phyloP scores from a whole-genome alignment of 2,113 vertebrate species.

The Hemibagrus wyckioides region DNA sequence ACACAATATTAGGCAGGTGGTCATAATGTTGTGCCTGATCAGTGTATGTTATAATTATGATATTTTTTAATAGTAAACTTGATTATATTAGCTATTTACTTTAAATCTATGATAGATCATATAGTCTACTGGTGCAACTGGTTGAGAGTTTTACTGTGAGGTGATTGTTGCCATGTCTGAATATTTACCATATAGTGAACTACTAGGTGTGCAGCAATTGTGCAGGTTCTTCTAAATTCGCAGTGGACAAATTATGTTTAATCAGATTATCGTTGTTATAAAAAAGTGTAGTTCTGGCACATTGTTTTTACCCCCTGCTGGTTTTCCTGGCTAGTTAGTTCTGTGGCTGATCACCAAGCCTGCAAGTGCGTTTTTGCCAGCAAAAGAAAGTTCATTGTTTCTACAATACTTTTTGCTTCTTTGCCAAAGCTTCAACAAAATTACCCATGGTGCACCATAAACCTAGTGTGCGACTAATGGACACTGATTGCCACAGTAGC shows the following conservation, averaged over 20 bases:
- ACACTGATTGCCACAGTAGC: neutral
- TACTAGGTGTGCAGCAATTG: neutral
- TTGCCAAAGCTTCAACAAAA: neutral
- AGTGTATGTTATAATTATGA: no score
- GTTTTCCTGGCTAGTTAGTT: neutral
- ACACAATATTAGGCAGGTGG: no score
- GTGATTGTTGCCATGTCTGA: neutral
- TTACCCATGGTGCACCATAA: neutral
- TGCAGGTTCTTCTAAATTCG: neutral
- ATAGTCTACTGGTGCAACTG: neutral
- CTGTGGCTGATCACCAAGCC: neutral
- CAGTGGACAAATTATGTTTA: neutral
- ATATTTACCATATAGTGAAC: neutral
- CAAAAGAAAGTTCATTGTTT: neutral
- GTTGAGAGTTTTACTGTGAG: neutral
- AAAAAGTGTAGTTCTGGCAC: neutral
- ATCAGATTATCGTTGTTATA: neutral
- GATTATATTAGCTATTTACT: neutral
- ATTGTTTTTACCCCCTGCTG: neutral
- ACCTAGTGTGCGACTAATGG: neutral
- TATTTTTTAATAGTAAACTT: neutral
- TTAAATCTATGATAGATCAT: neutral
- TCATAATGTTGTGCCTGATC: no score
- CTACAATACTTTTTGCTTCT: neutral
- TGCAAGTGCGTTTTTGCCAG: neutral